Percentiles rank a stretch among this genome's conserved stretches.
Evolutionary conservation across 2,888 invertebrate genomes (phyloP).

Genomic region (Chorisops tibialis): DNA sequence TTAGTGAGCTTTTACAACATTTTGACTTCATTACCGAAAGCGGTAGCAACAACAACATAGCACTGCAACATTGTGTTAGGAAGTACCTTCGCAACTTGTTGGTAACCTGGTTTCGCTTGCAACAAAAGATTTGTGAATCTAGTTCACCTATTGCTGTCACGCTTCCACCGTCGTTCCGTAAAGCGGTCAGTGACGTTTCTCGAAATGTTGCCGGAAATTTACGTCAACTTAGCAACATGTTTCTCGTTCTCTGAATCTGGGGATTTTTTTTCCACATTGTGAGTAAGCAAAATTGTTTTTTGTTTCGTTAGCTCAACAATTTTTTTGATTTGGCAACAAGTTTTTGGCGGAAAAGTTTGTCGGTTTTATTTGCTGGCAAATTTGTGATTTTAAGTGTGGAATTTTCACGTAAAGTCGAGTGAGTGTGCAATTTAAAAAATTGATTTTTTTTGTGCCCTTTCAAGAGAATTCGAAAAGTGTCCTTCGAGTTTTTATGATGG

Average conservation of each 20-base stretch:
- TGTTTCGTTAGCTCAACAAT: background rate
- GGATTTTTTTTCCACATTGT: background rate
- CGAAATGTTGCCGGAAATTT: too few species aligned
- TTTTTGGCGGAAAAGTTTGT: background rate
- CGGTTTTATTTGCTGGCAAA: too few species aligned
- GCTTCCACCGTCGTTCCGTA: background rate
- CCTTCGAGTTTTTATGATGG: too few species aligned
- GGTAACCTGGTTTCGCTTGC: conserved; percentile 11
- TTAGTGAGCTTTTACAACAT: background rate
- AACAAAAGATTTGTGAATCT: conserved; percentile 4
- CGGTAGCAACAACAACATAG: background rate
- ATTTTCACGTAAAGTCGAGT: too few species aligned
- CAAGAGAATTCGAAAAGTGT: too few species aligned
- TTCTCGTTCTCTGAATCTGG: background rate
- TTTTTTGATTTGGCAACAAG: conserved; percentile 8
- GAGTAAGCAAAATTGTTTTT: background rate
- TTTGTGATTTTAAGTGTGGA: too few species aligned
- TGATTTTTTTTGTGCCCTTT: too few species aligned
- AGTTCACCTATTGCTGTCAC: conserved; percentile 10
- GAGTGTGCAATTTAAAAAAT: too few species aligned
- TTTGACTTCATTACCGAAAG: background rate
- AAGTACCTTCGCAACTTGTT: conserved; percentile 3
- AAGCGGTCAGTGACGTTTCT: background rate
- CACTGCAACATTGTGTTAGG: background rate
- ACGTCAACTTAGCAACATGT: too few species aligned